Evolutionary conservation across 1,140 invertebrate genomes (phyloP), one percentile per base, ranked within the genome.

Genomic region (Drosophila insularis): DNA sequence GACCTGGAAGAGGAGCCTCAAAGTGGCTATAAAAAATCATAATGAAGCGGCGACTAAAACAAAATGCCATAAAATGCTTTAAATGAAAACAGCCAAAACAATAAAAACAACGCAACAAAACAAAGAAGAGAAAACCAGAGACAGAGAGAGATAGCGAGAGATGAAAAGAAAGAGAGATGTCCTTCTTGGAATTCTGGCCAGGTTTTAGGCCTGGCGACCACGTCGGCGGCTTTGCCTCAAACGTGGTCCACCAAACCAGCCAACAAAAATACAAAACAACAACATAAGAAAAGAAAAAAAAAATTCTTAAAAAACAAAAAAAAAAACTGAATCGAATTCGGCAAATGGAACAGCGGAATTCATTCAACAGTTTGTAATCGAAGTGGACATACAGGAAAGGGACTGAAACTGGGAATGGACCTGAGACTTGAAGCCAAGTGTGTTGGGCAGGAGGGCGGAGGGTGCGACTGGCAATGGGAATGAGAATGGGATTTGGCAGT

Each of bases 321-420:
- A 32, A 64, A 58, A 59, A 81, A 74, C 63, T 61, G 71, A 71
- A 62, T 71, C 67, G 32, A 71, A 70, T 54, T 55, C 23, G 35
- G 53, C 60, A 64, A 65, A 63, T 55, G 50, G 61, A 71, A 80
- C 80, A 60, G 65, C 66, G 81, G 82, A 89, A 84, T 87, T 89
- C 84, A 87, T 87, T 89, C 84, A 87, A 80, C 84, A 87, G 73
- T 89, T 89, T 80, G 84, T 80, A 87, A 84, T 89, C 84, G 78
- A 74, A 77, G 69, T 80, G 71, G 63, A 81, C 82, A 54, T 74
- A 65, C 74, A 69, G 68, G 53, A 62, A 46, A 46, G 60, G 43
- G 40, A 31, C 40, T 53, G 17, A 19, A 31, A 35, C 32, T 4
- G 11, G 35, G 35, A 37, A 11, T 37, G 32, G 32, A 35, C 10